Conservation (phyloP, 2,888 invertebrate genomes). For the Tuberolachnus salignus region DNA sequence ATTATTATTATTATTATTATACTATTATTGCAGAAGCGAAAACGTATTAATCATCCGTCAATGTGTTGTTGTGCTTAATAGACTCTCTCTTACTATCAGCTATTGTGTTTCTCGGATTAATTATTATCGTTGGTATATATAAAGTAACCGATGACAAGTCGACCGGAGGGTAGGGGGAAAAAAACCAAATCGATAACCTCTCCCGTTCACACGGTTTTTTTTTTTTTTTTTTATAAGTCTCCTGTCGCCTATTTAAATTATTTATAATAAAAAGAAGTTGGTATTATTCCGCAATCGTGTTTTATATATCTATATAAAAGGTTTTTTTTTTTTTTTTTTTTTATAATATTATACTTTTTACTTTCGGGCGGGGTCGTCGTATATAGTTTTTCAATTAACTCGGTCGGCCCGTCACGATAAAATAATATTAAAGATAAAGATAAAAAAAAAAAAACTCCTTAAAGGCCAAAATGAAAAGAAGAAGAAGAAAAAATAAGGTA, state of each 20-base stretch:
- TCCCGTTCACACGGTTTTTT: neutral
- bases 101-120: constrained; percentile 12
- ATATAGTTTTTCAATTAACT: constrained; percentile 26
- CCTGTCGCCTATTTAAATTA: neutral
- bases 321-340: neutral
- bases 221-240: constrained; percentile 14
- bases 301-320: neutral
- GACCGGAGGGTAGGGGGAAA: neutral
- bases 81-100: neutral
- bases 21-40: neutral
- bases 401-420: neutral
- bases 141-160: neutral
- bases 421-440: neutral
- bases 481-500: too few relatives aligned
- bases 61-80: constrained; percentile 10
- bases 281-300: neutral
- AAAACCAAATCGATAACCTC: constrained; percentile 6
- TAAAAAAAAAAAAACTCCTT: neutral
- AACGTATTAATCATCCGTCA: constrained; percentile 34
- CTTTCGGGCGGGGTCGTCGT: neutral
- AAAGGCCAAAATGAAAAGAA: constrained; percentile 3
- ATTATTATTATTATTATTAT: too few relatives aligned
- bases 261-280: neutral
- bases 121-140: neutral
- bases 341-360: too few relatives aligned